A percentile compares a stretch with the other conserved stretches of the same genome.
These are phyloP conservation scores for Tachyglossus aculeatus DNA, from an alignment of 2,797 vertebrate genomes.

Conservation along the genomic window DNA sequence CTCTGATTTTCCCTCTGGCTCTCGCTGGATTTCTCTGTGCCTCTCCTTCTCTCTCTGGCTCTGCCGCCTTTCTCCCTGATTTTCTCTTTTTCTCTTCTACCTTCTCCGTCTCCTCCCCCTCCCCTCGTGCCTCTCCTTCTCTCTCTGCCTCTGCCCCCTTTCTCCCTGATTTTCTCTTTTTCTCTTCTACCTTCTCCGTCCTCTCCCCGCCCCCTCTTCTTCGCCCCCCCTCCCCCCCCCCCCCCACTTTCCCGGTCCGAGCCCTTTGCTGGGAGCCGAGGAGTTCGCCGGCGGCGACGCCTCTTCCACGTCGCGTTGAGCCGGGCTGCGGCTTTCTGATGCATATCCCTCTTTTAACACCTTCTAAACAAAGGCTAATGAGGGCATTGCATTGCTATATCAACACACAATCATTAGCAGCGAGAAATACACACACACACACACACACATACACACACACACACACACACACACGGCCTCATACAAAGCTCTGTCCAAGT, in stretches of 20 bases:
- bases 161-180: background rate
- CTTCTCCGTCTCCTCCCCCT: too few relatives aligned
- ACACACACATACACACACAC: rapidly evolving
- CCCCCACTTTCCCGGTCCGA: background rate
- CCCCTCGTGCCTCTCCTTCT: background rate
- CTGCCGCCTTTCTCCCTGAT: too few relatives aligned
- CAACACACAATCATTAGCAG: slow-evolving; percentile 79
- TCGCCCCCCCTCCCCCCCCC: rapidly evolving
- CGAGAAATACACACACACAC: slow-evolving; percentile 38
- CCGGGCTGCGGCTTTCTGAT: slow-evolving; percentile 63
- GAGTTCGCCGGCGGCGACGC: slow-evolving; percentile 42
- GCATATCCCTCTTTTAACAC: slow-evolving; percentile 78
- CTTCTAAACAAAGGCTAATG: slow-evolving; percentile 82
- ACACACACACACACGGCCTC: background rate
- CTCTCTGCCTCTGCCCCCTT: background rate
- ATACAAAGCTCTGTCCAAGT: slow-evolving; percentile 43
- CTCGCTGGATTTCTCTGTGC: too few relatives aligned
- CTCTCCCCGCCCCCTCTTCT: background rate
- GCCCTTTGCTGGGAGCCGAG: slow-evolving; percentile 2
- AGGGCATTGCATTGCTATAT: slow-evolving; percentile 75
- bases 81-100: too few relatives aligned
- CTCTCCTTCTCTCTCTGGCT: too few relatives aligned
- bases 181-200: background rate
- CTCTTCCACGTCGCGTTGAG: slow-evolving; percentile 23
- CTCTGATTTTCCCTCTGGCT: too few relatives aligned